These are phyloP conservation scores for Caenorhabditis latens DNA, from an alignment of 1,140 invertebrate species.

Conservation along the genomic window DNA sequence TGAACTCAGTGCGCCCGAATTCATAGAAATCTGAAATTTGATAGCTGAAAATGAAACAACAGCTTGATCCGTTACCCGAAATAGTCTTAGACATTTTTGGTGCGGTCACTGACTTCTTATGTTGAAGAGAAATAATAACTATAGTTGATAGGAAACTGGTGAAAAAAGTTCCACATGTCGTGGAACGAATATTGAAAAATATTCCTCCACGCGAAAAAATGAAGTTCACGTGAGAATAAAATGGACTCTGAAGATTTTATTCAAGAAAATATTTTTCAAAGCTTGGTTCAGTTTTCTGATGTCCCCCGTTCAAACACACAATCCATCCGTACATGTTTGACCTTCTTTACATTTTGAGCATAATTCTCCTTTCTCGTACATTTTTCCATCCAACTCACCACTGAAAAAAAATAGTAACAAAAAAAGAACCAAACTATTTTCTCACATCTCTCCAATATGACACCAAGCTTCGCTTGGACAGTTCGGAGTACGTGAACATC, in stretches of 20 bases:
- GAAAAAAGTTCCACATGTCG: not conserved
- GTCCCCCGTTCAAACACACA: not conserved
- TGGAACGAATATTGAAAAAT: too few species aligned
- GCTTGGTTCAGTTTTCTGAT: not conserved
- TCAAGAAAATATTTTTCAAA: not conserved
- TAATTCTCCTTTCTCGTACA: not conserved
- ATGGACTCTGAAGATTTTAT: not conserved
- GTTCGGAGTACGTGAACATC: not conserved
- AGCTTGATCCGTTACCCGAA: not conserved
- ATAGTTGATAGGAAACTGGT: not conserved
- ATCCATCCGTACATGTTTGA: not conserved
- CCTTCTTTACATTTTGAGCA: not conserved
- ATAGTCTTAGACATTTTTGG: not conserved
- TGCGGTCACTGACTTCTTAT: too few species aligned
- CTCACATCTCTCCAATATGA: constrained; percentile 15
- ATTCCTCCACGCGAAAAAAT: not conserved
- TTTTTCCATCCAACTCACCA: not conserved
- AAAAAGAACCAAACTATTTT: not conserved
- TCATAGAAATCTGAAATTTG: constrained; percentile 21
- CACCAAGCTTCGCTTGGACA: not conserved
- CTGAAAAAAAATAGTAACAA: not conserved
- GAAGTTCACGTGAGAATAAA: not conserved
- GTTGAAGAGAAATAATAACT: too few species aligned
- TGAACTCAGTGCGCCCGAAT: constrained; percentile 11
- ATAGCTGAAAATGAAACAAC: not conserved